Evolutionary conservation across 2,888 invertebrate genomes (phyloP).

Genomic region (Biston betularia): DNA sequence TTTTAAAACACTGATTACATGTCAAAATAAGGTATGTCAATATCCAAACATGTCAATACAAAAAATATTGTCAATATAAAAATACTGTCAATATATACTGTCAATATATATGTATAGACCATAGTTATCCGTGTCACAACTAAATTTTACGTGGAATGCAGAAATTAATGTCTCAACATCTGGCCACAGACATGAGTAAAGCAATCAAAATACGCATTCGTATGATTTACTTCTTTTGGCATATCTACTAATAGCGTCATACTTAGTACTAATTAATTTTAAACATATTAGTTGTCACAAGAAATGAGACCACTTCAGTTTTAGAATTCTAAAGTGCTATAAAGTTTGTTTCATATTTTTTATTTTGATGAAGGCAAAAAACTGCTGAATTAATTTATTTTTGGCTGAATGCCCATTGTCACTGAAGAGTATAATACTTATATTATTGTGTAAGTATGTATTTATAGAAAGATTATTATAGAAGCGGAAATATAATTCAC

Average conservation of each 20-base stretch:
- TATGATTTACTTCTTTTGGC: slow-evolving; percentile 23
- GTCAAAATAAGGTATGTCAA: too few species aligned
- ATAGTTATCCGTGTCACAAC: neutral
- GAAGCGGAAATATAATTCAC: slow-evolving; percentile 14
- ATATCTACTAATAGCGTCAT: slow-evolving; percentile 11
- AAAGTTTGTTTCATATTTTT: slow-evolving; percentile 6
- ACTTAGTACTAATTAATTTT: slow-evolving; percentile 14
- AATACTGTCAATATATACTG: too few species aligned
- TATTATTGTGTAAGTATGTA: slow-evolving; percentile 12
- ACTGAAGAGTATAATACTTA: slow-evolving; percentile 9
- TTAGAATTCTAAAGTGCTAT: neutral
- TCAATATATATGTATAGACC: too few species aligned
- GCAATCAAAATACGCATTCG: slow-evolving; percentile 15
- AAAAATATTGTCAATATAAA: too few species aligned
- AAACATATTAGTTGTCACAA: neutral
- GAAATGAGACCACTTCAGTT: neutral
- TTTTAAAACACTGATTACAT: too few species aligned
- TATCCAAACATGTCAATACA: too few species aligned
- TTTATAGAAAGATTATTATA: slow-evolving; percentile 10
- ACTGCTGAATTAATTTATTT: slow-evolving; percentile 17
- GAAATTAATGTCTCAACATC: slow-evolving; percentile 3
- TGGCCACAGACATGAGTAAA: slow-evolving; percentile 4
- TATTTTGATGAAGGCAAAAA: neutral
- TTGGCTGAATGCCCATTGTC: slow-evolving; percentile 27
- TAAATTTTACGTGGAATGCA: slow-evolving; percentile 1